phyloP scores from a whole-genome alignment of 2,113 vertebrate genomes.

The Labrus mixtus region DNA sequence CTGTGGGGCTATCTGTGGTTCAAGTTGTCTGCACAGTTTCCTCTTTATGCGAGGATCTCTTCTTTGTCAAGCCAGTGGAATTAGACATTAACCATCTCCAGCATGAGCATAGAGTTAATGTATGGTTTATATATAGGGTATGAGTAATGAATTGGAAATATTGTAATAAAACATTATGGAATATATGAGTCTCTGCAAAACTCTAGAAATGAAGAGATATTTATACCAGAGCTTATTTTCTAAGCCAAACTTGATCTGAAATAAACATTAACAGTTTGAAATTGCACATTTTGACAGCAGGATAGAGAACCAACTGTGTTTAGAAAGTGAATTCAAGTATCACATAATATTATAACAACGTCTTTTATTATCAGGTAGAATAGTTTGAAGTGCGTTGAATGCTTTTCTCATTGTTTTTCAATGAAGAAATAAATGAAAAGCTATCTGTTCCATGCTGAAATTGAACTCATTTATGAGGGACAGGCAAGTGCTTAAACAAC shows the following conservation, averaged over 20 bases:
- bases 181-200: neutral
- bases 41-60: neutral
- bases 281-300: neutral
- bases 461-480: slow-evolving; percentile 29
- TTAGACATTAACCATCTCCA: neutral
- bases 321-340: neutral
- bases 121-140: neutral
- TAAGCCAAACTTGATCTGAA: neutral
- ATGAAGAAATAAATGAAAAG: slow-evolving; percentile 33
- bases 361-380: neutral
- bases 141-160: neutral
- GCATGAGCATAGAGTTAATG: neutral
- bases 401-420: neutral
- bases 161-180: neutral
- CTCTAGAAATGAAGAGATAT: neutral
- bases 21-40: slow-evolving; percentile 40
- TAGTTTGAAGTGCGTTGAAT: neutral
- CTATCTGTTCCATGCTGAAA: slow-evolving; percentile 30
- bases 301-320: neutral
- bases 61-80: slow-evolving; percentile 24
- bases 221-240: neutral
- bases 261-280: neutral
- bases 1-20: slow-evolving; percentile 27
- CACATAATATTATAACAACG: neutral
- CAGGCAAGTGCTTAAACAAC: slow-evolving; percentile 48